Base-by-base conservation (phyloP, 2,113 vertebrate species). In the Ibidorhyncha struthersii region DNA sequence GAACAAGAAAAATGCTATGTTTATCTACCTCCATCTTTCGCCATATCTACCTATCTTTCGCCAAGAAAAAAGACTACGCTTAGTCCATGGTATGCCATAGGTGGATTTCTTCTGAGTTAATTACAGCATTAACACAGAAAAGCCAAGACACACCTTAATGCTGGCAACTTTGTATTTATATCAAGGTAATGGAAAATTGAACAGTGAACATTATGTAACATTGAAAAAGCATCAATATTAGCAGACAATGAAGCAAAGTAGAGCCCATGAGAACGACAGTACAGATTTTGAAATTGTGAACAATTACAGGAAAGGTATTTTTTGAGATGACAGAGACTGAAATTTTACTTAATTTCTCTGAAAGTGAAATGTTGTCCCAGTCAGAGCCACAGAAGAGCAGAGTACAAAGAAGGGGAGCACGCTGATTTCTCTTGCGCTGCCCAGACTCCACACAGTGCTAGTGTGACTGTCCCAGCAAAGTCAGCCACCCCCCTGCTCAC, bases 191-290 rank as follows among this genome's bases (percentile, higher is more conserved):
- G 25, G 19, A 86, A 91, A 89, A 66, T 34, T 8, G 19, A 90
- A 12, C 29, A 73, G 49, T 36, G 18, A 55, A 67, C 19, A 3
- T 62, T 52, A 77, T 3, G 10, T 22, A 90, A 88, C 10, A 61
- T 4, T 47, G 22, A 61, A 73, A 79, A 77, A 70, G 4, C 8
- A 76, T 26, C 27, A 59, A 4, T 17, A 73, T 49, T 36, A 83
- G 6, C 14, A 83, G 50, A 72, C 58, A 72, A 30, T 41, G 26
- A 78, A 81, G 32, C 6, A 59, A 89, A 89, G 19, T 38, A 23
- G 18, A 65, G 7, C 17, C 12, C 4, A 14, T 36, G 25, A 40
- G 22, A 88, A 41, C 0, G 1, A 49, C 11, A 40, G 36, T 8
- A 90, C 4, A 20, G 2, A 7, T 82, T 72, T 21, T 65, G 43